A percentile compares a stretch with the other conserved stretches of the same genome.
phyloP scores from a whole-genome alignment of 2,888 invertebrate species.

The Branchipolynoe longqiensis region DNA sequence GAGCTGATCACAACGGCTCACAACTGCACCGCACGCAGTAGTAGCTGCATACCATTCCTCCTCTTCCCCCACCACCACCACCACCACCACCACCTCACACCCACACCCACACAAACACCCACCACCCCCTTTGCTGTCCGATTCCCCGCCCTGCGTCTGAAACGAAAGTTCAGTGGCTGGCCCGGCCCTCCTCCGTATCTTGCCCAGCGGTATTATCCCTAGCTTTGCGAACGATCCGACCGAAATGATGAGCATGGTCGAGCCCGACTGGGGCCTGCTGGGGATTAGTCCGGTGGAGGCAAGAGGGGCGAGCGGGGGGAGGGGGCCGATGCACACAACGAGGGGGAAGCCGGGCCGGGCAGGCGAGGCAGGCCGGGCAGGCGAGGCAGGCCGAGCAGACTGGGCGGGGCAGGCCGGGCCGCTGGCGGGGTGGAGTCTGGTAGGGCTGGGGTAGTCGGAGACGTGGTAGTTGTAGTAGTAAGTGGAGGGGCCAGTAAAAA shows the following conservation, averaged over 20 bases:
- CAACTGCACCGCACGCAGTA: too few species aligned
- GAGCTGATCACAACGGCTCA: too few species aligned
- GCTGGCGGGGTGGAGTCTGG: background rate
- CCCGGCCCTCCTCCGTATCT: background rate
- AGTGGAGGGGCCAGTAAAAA: background rate
- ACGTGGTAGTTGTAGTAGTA: too few species aligned
- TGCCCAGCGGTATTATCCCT: conserved; percentile 11
- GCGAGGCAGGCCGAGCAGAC: background rate
- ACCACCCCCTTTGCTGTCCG: too few species aligned
- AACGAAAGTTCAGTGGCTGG: too few species aligned
- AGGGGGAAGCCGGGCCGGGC: background rate
- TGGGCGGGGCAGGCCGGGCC: background rate
- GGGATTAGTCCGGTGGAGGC: conserved; percentile 27
- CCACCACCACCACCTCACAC: background rate
- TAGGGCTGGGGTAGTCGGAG: background rate
- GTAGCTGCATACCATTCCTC: background rate
- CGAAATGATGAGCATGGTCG: conserved; percentile 27
- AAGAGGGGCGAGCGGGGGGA: background rate
- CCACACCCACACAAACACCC: background rate
- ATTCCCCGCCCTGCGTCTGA: too few species aligned
- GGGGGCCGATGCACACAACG: background rate
- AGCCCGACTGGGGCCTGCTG: conserved; percentile 13
- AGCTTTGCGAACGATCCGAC: conserved; percentile 17
- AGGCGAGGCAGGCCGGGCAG: background rate
- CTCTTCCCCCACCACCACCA: background rate